Evolutionary conservation across 2,797 vertebrate species (phyloP), one percentile per base, ranked within the genome.

Genomic region (Chloroceryle inda): DNA sequence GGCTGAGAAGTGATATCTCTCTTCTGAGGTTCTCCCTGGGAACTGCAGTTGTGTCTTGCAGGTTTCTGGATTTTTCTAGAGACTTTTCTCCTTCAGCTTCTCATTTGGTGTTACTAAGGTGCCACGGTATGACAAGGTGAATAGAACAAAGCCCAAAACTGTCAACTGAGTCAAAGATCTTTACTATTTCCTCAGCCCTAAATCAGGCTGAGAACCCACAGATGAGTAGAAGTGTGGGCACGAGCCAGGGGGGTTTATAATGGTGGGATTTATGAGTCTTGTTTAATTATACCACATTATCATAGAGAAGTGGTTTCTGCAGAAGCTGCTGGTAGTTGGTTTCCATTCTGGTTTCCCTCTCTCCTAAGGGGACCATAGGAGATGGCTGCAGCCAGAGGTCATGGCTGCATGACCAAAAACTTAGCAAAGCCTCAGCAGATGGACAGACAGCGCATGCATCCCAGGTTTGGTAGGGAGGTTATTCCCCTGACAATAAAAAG

Each of bases 111-210:
- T 50, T 44, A 14, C 27, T 33, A 6, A 29, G 29, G 11, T 56
- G 55, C 33, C 37, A 2, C 1, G 1, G 1, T 9, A 2, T 1
- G 2, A 44, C 2, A 4, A 38, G 52, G 38, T 42, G 40, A 59
- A 7, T 2, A 47, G 58, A 55, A 40, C 37, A 45, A 71, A 91
- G 58, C 67, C n/a, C 13, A 12, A 2, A 0, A 0, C n/a, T 37
- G 21, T 56, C 35, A 22, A 3, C 35, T 10, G 15, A 73, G 55
- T 50, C 75, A 61, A 80, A 77, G 33, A 29, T 55, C 45, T 75
- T 93, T 29, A 13, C 38, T 50, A 6, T 71, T 87, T 87, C 20
- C 37, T 85, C 75, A 80, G 67, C 66, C 55, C n/a, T 52, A 45
- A 81, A 61, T 77, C 58, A 38, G 11, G 53, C 68, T 83, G 26